A percentile compares a stretch with the other conserved stretches of the same genome.
These are phyloP conservation scores for Pachydiplax longipennis DNA, from an alignment of 2,888 invertebrate genomes.

Conservation along the genomic window DNA sequence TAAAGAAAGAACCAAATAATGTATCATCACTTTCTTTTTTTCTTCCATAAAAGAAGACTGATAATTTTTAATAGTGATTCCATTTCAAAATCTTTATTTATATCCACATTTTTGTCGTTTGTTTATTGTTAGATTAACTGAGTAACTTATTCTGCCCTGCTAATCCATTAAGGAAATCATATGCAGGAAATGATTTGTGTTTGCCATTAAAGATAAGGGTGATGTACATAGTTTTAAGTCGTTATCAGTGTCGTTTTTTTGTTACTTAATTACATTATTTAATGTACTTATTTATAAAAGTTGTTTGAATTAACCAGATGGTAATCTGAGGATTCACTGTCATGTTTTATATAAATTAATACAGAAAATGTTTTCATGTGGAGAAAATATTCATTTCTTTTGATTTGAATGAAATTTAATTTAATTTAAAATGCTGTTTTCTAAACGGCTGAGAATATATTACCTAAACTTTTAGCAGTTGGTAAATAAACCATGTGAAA, in stretches of 20 bases:
- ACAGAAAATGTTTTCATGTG: slow-evolving; percentile 22
- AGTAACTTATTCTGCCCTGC: slow-evolving; percentile 37
- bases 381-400: background rate
- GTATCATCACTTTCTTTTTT: slow-evolving; percentile 22
- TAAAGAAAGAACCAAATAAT: slow-evolving; percentile 36
- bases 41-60: slow-evolving; percentile 44
- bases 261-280: slow-evolving; percentile 43
- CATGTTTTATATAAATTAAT: slow-evolving; percentile 32
- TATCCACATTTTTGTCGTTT: slow-evolving; percentile 18
- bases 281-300: slow-evolving; percentile 42
- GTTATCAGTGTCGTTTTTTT: slow-evolving; percentile 38
- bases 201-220: slow-evolving; percentile 38
- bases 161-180: background rate
- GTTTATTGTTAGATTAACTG: slow-evolving; percentile 28
- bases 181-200: background rate
- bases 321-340: slow-evolving; percentile 1
- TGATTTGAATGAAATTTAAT: background rate
- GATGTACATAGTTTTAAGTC: slow-evolving; percentile 31
- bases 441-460: background rate
- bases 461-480: background rate
- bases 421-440: background rate
- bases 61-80: slow-evolving; percentile 37
- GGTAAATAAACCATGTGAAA: slow-evolving; percentile 6
- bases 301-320: slow-evolving; percentile 36
- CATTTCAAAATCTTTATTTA: slow-evolving; percentile 29